Percentiles rank a stretch among this genome's conserved stretches.
Conservation (phyloP, 2,113 vertebrate species). For the Melanerpes formicivorus region DNA sequence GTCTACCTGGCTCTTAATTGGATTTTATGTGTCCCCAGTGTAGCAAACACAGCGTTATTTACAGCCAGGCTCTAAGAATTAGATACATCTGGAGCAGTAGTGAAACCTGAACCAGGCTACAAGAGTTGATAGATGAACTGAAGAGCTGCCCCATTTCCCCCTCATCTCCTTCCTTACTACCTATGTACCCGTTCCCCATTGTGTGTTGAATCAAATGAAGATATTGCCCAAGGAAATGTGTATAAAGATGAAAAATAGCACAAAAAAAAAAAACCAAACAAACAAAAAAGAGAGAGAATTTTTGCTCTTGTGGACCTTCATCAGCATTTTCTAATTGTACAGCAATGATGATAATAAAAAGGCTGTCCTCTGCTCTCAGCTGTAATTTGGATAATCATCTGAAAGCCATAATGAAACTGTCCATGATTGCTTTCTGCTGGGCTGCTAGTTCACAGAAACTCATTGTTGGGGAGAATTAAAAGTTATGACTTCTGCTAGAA, state of each 20-base stretch:
- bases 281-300: no score
- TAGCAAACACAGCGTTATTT: conserved; percentile 51
- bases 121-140: background rate
- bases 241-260: conserved; percentile 8
- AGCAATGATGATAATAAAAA: conserved; percentile 58
- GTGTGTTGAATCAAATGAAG: background rate
- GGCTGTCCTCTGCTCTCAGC: conserved; percentile 46
- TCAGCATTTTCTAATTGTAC: conserved; percentile 57
- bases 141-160: background rate
- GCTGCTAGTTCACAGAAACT: conserved; percentile 35
- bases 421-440: conserved; percentile 46
- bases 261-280: background rate
- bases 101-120: conserved; percentile 1
- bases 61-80: conserved; percentile 61
- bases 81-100: conserved; percentile 60
- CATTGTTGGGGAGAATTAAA: conserved; percentile 6
- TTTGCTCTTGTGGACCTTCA: background rate
- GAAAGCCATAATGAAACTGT: conserved; percentile 48
- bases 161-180: background rate
- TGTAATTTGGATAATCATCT: conserved; percentile 56
- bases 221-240: background rate
- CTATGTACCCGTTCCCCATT: background rate
- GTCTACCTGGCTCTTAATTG: conserved; percentile 65
- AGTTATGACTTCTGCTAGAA: background rate
- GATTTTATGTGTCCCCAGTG: conserved; percentile 44